Evolutionary conservation across 1,140 invertebrate species (phyloP).

Genomic region (Drosophila insularis): DNA sequence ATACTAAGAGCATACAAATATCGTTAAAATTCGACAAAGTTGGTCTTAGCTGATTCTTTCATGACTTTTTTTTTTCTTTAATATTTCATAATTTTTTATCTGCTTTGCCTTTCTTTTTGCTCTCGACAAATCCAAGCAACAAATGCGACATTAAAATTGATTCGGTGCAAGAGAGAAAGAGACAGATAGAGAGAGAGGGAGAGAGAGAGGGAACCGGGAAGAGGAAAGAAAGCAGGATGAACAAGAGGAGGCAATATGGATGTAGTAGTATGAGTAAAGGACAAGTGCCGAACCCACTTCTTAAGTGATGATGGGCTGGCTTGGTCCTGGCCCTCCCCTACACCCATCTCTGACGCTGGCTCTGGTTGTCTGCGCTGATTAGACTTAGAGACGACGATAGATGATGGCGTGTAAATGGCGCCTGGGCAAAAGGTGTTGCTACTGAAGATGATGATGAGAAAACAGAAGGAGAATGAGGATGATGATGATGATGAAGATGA

Average conservation of each 20-base stretch:
- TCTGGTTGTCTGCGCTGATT: constrained; percentile 70
- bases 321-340: background rate
- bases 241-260: background rate
- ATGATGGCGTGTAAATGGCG: constrained; percentile 78
- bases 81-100: constrained; percentile 10
- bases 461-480: background rate
- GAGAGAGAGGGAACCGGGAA: constrained; percentile 18
- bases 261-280: constrained; percentile 8
- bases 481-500: constrained; percentile 22
- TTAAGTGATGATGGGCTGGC: constrained; percentile 9
- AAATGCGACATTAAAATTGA: constrained; percentile 77
- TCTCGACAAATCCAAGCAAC: constrained; percentile 61
- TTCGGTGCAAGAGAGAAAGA: constrained; percentile 33
- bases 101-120: constrained; percentile 11
- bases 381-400: constrained; percentile 77
- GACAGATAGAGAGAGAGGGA: background rate
- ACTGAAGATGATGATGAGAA: background rate
- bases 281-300: constrained; percentile 7
- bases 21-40: background rate
- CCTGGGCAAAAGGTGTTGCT: constrained; percentile 69
- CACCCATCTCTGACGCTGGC: constrained; percentile 24
- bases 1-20: background rate
- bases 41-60: background rate
- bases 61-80: constrained; percentile 17
- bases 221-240: background rate